These are phyloP conservation scores for Hirtodrosophila cameraria DNA, from an alignment of 2,888 invertebrate species.

Conservation along the genomic window DNA sequence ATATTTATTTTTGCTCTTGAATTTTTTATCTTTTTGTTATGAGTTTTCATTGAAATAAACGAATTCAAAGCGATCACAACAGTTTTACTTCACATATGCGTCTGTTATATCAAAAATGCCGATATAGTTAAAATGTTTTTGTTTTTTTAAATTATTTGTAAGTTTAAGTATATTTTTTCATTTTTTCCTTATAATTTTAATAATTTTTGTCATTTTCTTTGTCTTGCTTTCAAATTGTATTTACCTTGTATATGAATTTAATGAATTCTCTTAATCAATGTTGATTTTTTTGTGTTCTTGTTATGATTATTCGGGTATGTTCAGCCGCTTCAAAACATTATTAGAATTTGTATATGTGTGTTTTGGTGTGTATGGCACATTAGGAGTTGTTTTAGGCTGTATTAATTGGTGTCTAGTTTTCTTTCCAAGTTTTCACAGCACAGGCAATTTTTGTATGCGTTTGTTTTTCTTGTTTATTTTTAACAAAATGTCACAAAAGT, in stretches of 20 bases:
- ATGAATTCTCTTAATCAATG: conserved; percentile 49
- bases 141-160: conserved; percentile 9
- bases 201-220: conserved; percentile 2
- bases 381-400: conserved; percentile 53
- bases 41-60: conserved; percentile 59
- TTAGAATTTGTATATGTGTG: conserved; percentile 16
- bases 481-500: conserved; percentile 53
- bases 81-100: conserved; percentile 80
- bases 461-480: conserved; percentile 15
- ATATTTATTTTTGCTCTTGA: conserved; percentile 39
- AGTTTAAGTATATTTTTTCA: neutral
- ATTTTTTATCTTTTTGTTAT: too few relatives aligned
- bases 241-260: conserved; percentile 32
- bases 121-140: conserved; percentile 67
- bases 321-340: conserved; percentile 38
- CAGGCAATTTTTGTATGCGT: conserved; percentile 4
- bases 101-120: conserved; percentile 67
- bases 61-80: conserved; percentile 79
- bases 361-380: conserved; percentile 61
- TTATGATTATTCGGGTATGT: conserved; percentile 50
- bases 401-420: conserved; percentile 22
- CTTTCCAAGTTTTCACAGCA: neutral
- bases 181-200: conserved; percentile 10
- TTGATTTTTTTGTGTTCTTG: conserved; percentile 46
- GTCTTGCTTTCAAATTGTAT: conserved; percentile 14